These are phyloP conservation scores for Nycteola revayana DNA, from an alignment of 2,888 invertebrate genomes.

Conservation along the genomic window DNA sequence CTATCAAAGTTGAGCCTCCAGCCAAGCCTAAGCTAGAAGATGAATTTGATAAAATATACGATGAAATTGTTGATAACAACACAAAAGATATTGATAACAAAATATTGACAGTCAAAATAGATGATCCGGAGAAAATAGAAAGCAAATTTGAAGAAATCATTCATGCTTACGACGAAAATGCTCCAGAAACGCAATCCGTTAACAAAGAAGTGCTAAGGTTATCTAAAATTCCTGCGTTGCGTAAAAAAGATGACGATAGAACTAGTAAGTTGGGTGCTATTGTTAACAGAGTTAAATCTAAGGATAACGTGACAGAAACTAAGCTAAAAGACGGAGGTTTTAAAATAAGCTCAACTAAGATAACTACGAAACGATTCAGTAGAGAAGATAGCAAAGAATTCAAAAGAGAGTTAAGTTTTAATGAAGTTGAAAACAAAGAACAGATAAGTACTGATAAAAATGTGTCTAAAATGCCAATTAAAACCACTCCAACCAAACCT, in stretches of 20 bases:
- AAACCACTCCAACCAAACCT: constrained; percentile 8
- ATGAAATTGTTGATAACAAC: constrained; percentile 48
- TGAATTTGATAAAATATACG: constrained; percentile 68
- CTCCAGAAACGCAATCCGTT: constrained; percentile 33
- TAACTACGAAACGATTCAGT: constrained; percentile 20
- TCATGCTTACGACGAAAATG: constrained; percentile 61
- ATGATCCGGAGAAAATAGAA: constrained; percentile 57
- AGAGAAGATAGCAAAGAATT: constrained; percentile 18
- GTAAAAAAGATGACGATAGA: constrained; percentile 41
- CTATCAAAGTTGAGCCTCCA: constrained; percentile 30
- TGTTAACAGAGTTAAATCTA: constrained; percentile 15
- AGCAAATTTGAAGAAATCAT: constrained; percentile 67
- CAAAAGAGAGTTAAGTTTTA: constrained; percentile 5
- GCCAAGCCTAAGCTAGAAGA: constrained; percentile 43
- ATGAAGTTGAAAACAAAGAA: constrained; percentile 15
- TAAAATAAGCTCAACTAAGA: constrained; percentile 22
- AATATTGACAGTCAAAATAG: constrained; percentile 42
- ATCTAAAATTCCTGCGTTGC: constrained; percentile 59
- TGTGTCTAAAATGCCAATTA: constrained; percentile 5
- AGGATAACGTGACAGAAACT: constrained; percentile 6
- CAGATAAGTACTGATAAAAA: constrained; percentile 12
- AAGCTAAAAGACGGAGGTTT: constrained; percentile 27
- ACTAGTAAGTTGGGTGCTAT: constrained; percentile 12
- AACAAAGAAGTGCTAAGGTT: constrained; percentile 12
- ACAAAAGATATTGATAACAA: constrained; percentile 32